Evolutionary conservation across 2,888 invertebrate species (phyloP), one percentile per base, ranked within the genome.

Genomic region (Troides aeacus): DNA sequence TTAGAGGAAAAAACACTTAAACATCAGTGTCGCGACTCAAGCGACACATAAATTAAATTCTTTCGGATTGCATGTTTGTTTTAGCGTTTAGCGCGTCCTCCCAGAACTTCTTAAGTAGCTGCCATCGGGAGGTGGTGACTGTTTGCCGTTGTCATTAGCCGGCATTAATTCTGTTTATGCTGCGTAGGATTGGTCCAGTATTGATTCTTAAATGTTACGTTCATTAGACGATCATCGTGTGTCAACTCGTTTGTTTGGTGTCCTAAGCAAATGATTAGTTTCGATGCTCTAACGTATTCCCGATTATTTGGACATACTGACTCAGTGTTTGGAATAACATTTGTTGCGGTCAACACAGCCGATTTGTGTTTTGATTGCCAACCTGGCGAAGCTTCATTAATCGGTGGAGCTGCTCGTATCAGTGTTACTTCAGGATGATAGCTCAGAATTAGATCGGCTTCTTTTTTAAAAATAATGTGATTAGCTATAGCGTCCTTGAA

Each of bases 41-140:
- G 50, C 65, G 65, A 61, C 62, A 53, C 56, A 85, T 81, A 82
- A 84, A 87, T 88, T 86, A 84, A 82, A 84, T 84, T 83, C 80
- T 61, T 57, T 66, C 73, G 65, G 71, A 66, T 68, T 71, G 74
- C 74, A 74, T 83, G 80, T 84, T 85, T 83, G 79, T 76, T 76
- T 77, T 79, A 80, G 76, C 77, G 76, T 80, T 82, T 81, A 79
- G 81, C 76, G 75, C 74, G 73, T 67, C 76, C 72, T 74, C 77
- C 74, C 75, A 71, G 77, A 80, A 82, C 86, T 85, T 82, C 86
- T 85, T 83, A 85, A 81, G 85, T 84, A 86, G 86, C 84, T 53
- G 39, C 8, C 56, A 18, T 64, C 58, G 36, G 63, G 36, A 50
- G 66, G 21, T 62, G 64, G 63, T 70, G 70, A 56, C 57, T 66